Percentiles rank a stretch among this genome's conserved stretches.
phyloP scores from a whole-genome alignment of 2,888 invertebrate species.

The Trichogramma evanescens region DNA sequence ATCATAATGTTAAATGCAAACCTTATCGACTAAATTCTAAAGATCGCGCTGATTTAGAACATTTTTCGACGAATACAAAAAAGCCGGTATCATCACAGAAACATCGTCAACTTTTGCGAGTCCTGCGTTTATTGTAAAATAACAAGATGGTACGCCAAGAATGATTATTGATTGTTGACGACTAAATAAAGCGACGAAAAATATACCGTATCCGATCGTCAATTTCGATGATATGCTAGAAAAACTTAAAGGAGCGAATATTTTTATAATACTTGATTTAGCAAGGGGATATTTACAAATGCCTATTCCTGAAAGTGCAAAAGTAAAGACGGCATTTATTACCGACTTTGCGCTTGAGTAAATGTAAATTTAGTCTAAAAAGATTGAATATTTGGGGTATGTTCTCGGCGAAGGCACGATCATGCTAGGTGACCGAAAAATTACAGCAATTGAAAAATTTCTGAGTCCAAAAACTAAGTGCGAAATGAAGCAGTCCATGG shows the following conservation, averaged over 20 bases:
- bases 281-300: slow-evolving; percentile 11
- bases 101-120: slow-evolving; percentile 15
- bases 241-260: neutral
- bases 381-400: too few relatives aligned
- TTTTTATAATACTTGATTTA: slow-evolving; percentile 13
- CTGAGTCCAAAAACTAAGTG: too few relatives aligned
- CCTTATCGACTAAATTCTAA: slow-evolving; percentile 16
- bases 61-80: slow-evolving; percentile 10
- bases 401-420: too few relatives aligned
- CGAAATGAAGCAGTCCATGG: too few relatives aligned
- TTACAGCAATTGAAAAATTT: too few relatives aligned
- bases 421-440: too few relatives aligned
- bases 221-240: slow-evolving; percentile 15
- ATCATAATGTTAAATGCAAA: slow-evolving; percentile 1
- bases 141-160: slow-evolving; percentile 15
- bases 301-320: slow-evolving; percentile 4
- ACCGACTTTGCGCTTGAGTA: neutral
- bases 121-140: slow-evolving; percentile 17
- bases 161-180: slow-evolving; percentile 17
- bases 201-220: slow-evolving; percentile 7
- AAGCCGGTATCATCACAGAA: slow-evolving; percentile 11
- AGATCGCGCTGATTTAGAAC: slow-evolving; percentile 13
- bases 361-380: too few relatives aligned
- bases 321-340: slow-evolving; percentile 14
- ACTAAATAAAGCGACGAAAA: slow-evolving; percentile 5